phyloP scores from a whole-genome alignment of 2,113 vertebrate genomes.

The Paracanthobrama guichenoti region DNA sequence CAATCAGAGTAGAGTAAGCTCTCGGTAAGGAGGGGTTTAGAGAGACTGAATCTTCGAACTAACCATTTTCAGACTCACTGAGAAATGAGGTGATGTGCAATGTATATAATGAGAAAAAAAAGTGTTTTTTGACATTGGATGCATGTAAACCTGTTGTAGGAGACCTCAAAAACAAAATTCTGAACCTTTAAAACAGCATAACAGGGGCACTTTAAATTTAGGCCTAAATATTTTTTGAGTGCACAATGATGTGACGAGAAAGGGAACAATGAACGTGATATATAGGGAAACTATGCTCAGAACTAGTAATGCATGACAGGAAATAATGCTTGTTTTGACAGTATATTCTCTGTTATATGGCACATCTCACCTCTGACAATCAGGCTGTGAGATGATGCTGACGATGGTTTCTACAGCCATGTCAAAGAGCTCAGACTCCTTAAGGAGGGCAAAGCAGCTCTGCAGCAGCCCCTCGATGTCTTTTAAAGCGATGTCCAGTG shows the following conservation, averaged over 20 bases:
- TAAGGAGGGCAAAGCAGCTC: conserved; percentile 85
- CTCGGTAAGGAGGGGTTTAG: too few species aligned
- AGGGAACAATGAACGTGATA: neutral
- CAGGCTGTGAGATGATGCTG: conserved; percentile 89
- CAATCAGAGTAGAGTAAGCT: too few species aligned
- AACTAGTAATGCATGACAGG: neutral
- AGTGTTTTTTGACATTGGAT: too few species aligned
- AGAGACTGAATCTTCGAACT: too few species aligned
- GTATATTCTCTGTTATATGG: neutral
- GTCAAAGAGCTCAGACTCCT: conserved; percentile 90
- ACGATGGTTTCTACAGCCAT: conserved; percentile 93
- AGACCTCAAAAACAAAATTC: too few species aligned
- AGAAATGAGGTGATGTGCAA: too few species aligned
- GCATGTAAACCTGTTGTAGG: too few species aligned
- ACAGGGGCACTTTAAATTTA: too few species aligned
- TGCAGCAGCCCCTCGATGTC: conserved; percentile 89
- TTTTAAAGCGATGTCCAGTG: conserved; percentile 85
- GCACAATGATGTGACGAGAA: neutral
- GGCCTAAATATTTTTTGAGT: too few species aligned
- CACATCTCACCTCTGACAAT: conserved; percentile 90
- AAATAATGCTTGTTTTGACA: neutral
- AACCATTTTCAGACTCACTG: too few species aligned
- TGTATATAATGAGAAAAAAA: too few species aligned
- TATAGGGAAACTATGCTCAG: neutral
- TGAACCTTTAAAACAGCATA: too few species aligned